Conservation (phyloP, 2,797 vertebrate species). For the Sebastes alutus region DNA sequence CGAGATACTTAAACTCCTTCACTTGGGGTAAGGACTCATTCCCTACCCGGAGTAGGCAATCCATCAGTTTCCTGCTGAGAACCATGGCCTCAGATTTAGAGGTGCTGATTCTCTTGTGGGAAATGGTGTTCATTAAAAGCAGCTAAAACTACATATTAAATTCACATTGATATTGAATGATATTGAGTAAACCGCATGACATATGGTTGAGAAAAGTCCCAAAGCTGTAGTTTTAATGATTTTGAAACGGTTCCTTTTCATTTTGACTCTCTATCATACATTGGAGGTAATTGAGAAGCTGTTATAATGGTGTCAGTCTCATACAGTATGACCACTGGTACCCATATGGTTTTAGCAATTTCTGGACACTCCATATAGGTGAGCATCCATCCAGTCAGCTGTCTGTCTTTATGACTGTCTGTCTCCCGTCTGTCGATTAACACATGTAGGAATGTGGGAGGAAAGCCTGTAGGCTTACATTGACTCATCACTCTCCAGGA, state of each 20-base stretch:
- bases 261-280: neutral
- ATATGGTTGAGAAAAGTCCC: no score
- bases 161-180: no score
- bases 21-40: no score
- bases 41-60: no score
- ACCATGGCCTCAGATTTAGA: no score
- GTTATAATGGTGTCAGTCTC: neutral
- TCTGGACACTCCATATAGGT: neutral
- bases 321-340: neutral
- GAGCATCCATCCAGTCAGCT: neutral
- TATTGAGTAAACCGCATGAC: no score
- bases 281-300: neutral
- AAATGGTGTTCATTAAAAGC: neutral
- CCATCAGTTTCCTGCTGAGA: no score
- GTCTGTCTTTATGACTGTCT: neutral
- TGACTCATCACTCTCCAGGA: slow-evolving; percentile 40
- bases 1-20: no score
- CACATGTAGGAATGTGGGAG: slow-evolving; percentile 12
- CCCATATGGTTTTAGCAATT: neutral
- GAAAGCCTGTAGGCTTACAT: slow-evolving; percentile 14
- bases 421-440: neutral
- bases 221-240: neutral
- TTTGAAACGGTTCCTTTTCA: neutral
- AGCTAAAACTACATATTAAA: neutral
- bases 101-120: no score